These are phyloP conservation scores for Pemphredon lugubris DNA, from an alignment of 2,888 invertebrate genomes.

Conservation along the genomic window DNA sequence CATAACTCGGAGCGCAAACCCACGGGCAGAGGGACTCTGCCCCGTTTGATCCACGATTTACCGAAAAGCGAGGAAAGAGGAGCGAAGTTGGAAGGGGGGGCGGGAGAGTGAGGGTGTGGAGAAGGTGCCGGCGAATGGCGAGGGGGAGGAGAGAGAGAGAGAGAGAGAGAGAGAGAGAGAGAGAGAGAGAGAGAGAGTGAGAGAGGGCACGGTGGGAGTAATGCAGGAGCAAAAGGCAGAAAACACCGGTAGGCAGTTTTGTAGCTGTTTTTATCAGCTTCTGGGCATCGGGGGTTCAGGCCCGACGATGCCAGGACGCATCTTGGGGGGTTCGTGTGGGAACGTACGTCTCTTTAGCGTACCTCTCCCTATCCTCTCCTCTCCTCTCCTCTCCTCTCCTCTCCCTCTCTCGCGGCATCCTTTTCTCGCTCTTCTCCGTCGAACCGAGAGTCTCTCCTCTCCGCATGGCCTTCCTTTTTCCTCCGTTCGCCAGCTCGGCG, in stretches of 20 bases:
- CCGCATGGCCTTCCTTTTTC: constrained; percentile 54
- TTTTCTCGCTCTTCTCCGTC: constrained; percentile 31
- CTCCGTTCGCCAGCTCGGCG: constrained; percentile 56
- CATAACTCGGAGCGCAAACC: constrained; percentile 19
- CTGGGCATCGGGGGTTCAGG: constrained; percentile 79
- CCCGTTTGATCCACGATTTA: constrained; percentile 29
- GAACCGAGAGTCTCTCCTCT: constrained; percentile 44
- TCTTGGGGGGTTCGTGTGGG: constrained; percentile 81
- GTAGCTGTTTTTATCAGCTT: constrained; percentile 81
- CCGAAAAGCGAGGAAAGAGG: constrained; percentile 42
- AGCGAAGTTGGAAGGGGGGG: constrained; percentile 20
- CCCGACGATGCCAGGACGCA: constrained; percentile 78
- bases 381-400: constrained; percentile 39
- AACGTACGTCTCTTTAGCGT: constrained; percentile 80
- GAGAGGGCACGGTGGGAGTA: constrained; percentile 52
- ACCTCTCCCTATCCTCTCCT: constrained; percentile 44
- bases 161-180: constrained; percentile 47
- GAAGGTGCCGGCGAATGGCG: constrained; percentile 46
- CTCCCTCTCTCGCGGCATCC: constrained; percentile 32
- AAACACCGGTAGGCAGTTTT: constrained; percentile 76
- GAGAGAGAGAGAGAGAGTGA: constrained; percentile 25
- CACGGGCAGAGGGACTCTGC: constrained; percentile 10
- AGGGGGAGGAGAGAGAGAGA: constrained; percentile 51
- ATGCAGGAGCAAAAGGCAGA: constrained; percentile 69
- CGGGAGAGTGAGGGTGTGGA: no score